phyloP scores from a whole-genome alignment of 2,888 invertebrate genomes.

The Polydesmus complanatus region DNA sequence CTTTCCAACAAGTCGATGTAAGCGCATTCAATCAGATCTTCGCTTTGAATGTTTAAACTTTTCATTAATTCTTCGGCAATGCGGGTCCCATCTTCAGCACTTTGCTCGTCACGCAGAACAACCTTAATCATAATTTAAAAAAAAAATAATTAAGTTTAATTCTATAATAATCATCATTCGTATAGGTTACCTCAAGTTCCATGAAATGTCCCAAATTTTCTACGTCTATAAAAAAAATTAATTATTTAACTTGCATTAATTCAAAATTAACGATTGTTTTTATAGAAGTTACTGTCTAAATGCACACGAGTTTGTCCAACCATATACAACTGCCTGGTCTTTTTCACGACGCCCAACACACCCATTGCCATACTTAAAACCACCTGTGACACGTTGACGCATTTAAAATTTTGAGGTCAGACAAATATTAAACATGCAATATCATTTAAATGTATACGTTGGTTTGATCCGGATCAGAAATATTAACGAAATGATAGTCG shows the following conservation, averaged over 20 bases:
- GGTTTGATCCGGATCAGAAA: not conserved
- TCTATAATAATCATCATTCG: not conserved
- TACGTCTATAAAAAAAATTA: too few species aligned
- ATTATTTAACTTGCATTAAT: too few species aligned
- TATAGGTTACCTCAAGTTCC: conserved; percentile 58
- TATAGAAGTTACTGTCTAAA: too few species aligned
- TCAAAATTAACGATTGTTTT: too few species aligned
- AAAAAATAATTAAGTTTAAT: conserved; percentile 6
- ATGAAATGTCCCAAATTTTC: conserved; percentile 61
- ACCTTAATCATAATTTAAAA: conserved; percentile 38
- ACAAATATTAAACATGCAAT: too few species aligned
- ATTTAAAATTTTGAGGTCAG: not conserved
- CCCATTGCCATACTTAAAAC: conserved; percentile 49
- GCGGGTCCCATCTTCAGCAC: conserved; percentile 49
- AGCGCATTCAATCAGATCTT: conserved; percentile 54
- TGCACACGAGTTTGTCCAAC: conserved; percentile 75
- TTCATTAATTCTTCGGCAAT: conserved; percentile 55
- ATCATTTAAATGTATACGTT: not conserved
- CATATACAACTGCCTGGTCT: conserved; percentile 60
- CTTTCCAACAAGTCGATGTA: conserved; percentile 54
- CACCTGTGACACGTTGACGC: not conserved
- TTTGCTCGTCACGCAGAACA: conserved; percentile 49
- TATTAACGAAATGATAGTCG: not conserved
- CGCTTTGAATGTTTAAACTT: conserved; percentile 46
- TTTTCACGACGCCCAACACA: conserved; percentile 54